These are phyloP conservation scores for Diceros bicornis DNA, from an alignment of 2,797 vertebrate species.

Conservation along the genomic window DNA sequence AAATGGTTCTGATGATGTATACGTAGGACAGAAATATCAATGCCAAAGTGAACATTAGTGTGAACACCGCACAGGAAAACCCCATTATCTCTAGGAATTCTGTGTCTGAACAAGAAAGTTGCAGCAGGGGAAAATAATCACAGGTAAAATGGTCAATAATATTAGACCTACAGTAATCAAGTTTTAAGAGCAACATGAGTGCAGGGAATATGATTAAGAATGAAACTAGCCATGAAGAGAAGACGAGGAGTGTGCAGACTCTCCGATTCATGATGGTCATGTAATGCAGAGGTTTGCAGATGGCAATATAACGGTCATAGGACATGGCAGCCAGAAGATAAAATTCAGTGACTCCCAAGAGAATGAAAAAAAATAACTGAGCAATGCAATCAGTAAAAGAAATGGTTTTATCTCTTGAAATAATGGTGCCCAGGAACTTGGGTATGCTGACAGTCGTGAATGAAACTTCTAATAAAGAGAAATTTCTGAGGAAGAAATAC, in stretches of 20 bases:
- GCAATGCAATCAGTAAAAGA: slow-evolving; percentile 68
- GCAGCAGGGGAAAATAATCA: slow-evolving; percentile 74
- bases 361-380: slow-evolving; percentile 80
- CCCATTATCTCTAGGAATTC: slow-evolving; percentile 58
- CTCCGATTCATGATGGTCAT: slow-evolving; percentile 65
- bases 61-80: slow-evolving; percentile 70
- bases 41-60: slow-evolving; percentile 73
- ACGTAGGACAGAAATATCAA: slow-evolving; percentile 74
- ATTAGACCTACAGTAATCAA: slow-evolving; percentile 73
- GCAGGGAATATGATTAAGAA: slow-evolving; percentile 73
- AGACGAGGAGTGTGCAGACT: slow-evolving; percentile 61
- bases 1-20: slow-evolving; percentile 68
- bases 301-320: slow-evolving; percentile 76
- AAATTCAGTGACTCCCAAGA: slow-evolving; percentile 79
- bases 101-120: slow-evolving; percentile 77
- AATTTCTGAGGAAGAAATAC: slow-evolving; percentile 83
- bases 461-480: slow-evolving; percentile 73
- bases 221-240: slow-evolving; percentile 56
- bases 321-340: slow-evolving; percentile 83
- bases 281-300: slow-evolving; percentile 78
- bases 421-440: slow-evolving; percentile 64
- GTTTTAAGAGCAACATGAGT: slow-evolving; percentile 47
- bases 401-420: slow-evolving; percentile 74
- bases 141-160: slow-evolving; percentile 75
- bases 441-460: slow-evolving; percentile 72